Base-by-base conservation (phyloP, 2,888 invertebrate genomes). In the Drosophila lutescens region DNA sequence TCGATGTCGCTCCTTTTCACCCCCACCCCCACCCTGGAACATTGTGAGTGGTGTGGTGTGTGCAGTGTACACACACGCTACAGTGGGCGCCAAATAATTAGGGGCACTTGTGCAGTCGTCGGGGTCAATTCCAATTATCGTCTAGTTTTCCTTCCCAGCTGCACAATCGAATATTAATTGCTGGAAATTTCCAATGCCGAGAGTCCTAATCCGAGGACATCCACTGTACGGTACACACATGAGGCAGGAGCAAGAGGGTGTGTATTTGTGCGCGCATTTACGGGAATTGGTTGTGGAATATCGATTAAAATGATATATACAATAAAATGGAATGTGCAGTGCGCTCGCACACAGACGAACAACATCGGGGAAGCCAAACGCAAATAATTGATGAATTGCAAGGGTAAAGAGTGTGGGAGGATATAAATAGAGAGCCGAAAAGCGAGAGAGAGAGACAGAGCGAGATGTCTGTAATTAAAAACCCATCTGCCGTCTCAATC, bases 241-340 rank as follows among this genome's bases (percentile, higher is more conserved):
- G 47, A 57, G 44, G 58, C 26, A 26, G 26, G 26, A 54, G 44
- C 60, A 54, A 46, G 26, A 70, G n/a, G 68, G 60, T 54, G 56
- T 57, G 36, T 70, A 59, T 62, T 49, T 53, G 59, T 71, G 69
- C 75, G 74, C 78, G 76, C 66, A 76, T 77, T 73, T 85, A 72
- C 60, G 65, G 63, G 68, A 85, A 87, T 82, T 81, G 90, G 85
- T 86, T 88, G 88, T 85, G 90, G 88, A 91, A 91, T 91, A 91
- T 91, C 91, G 91, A 91, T 91, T 90, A 85, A 88, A 90, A 86
- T 88, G 74, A 76, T 81, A 82, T 78, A 62, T 66, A 77, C 68
- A 71, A 76, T 74, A 62, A 68, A 73, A 73, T 56, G 41, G 56
- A 73, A 71, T 72, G 73, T 71, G 65, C 74, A 58, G 38, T 57